Evolutionary conservation across 2,113 vertebrate species (phyloP).

Genomic region (Albula glossodonta): DNA sequence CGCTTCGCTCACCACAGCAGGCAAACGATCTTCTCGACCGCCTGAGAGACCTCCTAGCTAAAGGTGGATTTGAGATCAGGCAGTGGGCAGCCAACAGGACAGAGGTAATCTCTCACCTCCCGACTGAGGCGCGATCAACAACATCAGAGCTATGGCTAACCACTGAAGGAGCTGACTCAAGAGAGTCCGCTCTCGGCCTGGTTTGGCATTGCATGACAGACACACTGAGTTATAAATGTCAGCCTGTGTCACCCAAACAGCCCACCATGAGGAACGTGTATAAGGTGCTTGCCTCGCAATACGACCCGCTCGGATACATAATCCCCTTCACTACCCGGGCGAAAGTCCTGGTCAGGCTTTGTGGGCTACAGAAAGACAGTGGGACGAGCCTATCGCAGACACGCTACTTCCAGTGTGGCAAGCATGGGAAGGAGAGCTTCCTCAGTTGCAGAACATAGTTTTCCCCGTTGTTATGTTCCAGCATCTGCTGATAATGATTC

Average conservation of each 20-base stretch:
- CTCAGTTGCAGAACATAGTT: background rate
- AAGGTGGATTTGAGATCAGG: background rate
- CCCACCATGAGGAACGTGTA: slow-evolving; percentile 22
- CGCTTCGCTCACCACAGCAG: too few species aligned
- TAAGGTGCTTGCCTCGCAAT: slow-evolving; percentile 23
- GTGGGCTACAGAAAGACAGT: background rate
- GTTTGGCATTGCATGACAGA: slow-evolving; percentile 14
- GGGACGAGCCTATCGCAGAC: background rate
- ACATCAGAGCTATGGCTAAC: slow-evolving; percentile 13
- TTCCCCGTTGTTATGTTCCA: background rate
- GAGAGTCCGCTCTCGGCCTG: slow-evolving; percentile 17
- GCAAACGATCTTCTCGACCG: slow-evolving; percentile 16
- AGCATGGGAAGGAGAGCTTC: slow-evolving; percentile 15
- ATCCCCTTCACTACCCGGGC: slow-evolving; percentile 18
- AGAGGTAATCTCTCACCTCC: background rate
- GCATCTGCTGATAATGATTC: background rate
- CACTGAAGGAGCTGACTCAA: background rate
- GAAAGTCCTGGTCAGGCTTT: slow-evolving; percentile 24
- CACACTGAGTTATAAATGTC: slow-evolving; percentile 5
- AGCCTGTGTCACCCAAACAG: background rate
- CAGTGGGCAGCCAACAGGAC: slow-evolving; percentile 20
- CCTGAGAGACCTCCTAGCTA: background rate
- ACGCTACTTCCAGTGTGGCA: slow-evolving; percentile 2
- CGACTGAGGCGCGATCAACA: background rate
- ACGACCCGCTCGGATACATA: slow-evolving; percentile 16